Percentiles rank a stretch among this genome's conserved stretches.
Evolutionary conservation across 2,113 vertebrate genomes (phyloP).

Genomic region (Vulpes ferrilata): DNA sequence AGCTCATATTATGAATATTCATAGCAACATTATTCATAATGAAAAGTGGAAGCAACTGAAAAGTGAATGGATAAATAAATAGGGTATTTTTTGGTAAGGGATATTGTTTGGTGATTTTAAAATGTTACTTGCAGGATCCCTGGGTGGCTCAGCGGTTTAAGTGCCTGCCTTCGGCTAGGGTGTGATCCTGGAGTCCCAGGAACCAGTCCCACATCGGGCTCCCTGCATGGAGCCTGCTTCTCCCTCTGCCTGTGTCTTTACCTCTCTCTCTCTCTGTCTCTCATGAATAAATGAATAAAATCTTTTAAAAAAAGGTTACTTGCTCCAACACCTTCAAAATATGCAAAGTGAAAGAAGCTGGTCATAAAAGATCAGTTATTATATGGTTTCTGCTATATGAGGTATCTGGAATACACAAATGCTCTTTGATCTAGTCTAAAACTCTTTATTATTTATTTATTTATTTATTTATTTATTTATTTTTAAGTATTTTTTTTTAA

Average conservation of each 20-base stretch:
- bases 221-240: too few relatives aligned
- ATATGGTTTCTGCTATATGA: background rate
- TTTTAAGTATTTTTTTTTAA: too few relatives aligned
- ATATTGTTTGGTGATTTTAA: constrained; percentile 21
- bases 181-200: too few relatives aligned
- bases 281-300: too few relatives aligned
- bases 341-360: background rate
- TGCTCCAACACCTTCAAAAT: constrained; percentile 8
- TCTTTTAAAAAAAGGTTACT: background rate
- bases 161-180: too few relatives aligned
- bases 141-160: too few relatives aligned
- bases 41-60: background rate
- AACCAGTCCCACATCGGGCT: too few relatives aligned
- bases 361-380: background rate
- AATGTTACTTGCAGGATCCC: background rate
- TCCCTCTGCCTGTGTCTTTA: too few relatives aligned
- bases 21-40: background rate
- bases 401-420: background rate
- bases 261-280: too few relatives aligned
- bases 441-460: background rate
- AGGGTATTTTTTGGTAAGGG: background rate
- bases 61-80: background rate
- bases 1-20: background rate
- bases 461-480: too few relatives aligned
- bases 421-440: background rate